These are phyloP conservation scores for Dipus sagitta DNA, from an alignment of 2,797 vertebrate species.

Conservation along the genomic window DNA sequence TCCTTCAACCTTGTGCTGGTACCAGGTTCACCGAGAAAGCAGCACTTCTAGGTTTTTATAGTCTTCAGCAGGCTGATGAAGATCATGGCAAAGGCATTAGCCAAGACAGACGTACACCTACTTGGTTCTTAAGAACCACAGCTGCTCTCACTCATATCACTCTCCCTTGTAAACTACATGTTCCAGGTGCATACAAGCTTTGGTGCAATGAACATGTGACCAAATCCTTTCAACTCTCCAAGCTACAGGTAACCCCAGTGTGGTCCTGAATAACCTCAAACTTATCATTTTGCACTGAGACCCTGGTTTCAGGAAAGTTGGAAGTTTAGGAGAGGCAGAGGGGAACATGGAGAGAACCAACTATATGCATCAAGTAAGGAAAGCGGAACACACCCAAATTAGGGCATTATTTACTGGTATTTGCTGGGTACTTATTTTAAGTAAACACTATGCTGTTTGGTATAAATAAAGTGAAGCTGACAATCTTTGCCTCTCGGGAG, in stretches of 20 bases:
- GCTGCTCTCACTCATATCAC: neutral
- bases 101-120: neutral
- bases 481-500: constrained; percentile 25
- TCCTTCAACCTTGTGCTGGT: too few species aligned
- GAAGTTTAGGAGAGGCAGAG: neutral
- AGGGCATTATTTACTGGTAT: neutral
- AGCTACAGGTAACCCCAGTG: neutral
- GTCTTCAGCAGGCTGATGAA: neutral
- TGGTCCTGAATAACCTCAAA: neutral
- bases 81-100: neutral
- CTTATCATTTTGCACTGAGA: neutral
- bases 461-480: neutral
- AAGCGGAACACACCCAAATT: neutral
- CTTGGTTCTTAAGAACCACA: neutral
- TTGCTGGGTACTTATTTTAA: constrained; percentile 25
- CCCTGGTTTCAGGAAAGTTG: neutral
- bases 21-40: too few species aligned
- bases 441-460: constrained; percentile 21
- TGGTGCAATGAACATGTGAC: neutral
- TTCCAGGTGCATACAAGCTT: neutral
- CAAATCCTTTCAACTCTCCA: neutral
- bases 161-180: neutral
- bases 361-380: neutral
- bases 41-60: neutral
- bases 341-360: neutral